phyloP scores from a whole-genome alignment of 1,140 invertebrate genomes.

The Zophobas atratus region DNA sequence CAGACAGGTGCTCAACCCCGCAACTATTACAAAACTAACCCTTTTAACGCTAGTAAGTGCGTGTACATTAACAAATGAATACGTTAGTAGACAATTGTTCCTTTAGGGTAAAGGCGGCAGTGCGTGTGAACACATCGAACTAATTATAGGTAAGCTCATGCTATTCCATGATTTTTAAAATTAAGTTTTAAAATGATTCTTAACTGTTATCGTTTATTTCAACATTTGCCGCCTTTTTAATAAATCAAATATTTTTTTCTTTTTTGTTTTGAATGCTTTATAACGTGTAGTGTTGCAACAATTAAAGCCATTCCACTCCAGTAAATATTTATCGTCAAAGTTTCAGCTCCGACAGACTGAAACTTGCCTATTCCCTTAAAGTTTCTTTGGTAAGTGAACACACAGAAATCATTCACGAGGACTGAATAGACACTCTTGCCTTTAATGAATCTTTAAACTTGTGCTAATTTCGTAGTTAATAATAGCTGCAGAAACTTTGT shows the following conservation, averaged over 20 bases:
- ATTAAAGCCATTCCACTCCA: background rate
- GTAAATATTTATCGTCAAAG: background rate
- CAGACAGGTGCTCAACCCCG: slow-evolving; percentile 45
- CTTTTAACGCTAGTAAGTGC: slow-evolving; percentile 35
- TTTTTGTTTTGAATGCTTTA: background rate
- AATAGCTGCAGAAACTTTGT: slow-evolving; percentile 19
- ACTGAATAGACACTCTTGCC: slow-evolving; percentile 14
- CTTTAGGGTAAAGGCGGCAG: background rate
- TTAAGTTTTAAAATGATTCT: too few species aligned
- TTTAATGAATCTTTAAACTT: slow-evolving; percentile 24
- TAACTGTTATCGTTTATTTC: too few species aligned
- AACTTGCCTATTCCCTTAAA: background rate
- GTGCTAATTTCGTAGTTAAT: slow-evolving; percentile 1
- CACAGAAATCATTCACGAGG: background rate
- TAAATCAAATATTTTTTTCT: background rate
- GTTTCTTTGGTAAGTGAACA: background rate
- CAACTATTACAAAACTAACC: slow-evolving; percentile 49
- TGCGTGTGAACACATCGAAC: too few species aligned
- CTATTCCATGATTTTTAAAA: too few species aligned
- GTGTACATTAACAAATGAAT: slow-evolving; percentile 43
- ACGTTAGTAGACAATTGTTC: slow-evolving; percentile 13
- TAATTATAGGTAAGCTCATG: background rate
- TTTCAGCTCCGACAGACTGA: background rate
- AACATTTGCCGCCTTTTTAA: background rate
- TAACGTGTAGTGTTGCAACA: too few species aligned